Evolutionary conservation across 2,113 vertebrate genomes (phyloP).

Genomic region (Sylvia atricapilla): DNA sequence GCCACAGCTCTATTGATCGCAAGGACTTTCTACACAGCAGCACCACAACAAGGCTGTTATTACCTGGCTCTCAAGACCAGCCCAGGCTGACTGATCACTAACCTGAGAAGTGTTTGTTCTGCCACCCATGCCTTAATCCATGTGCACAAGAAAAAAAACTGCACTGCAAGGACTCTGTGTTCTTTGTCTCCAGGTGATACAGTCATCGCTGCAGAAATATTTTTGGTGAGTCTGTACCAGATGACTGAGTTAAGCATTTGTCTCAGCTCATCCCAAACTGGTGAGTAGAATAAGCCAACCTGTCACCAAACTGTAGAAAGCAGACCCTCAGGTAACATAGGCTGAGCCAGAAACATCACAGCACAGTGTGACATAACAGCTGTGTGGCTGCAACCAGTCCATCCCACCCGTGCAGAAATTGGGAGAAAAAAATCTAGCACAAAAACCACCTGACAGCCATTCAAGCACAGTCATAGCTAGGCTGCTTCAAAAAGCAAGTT

Average conservation of each 20-base stretch:
- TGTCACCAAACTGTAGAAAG: not conserved
- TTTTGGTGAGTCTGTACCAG: not conserved
- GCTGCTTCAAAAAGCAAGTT: not conserved
- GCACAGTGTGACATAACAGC: not conserved
- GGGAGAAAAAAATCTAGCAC: fast-evolving
- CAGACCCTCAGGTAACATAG: not conserved
- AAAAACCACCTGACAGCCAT: not conserved
- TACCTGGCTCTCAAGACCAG: not conserved
- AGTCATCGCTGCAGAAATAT: not conserved
- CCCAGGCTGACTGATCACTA: not conserved
- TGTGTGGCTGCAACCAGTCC: not conserved
- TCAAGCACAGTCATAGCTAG: not conserved
- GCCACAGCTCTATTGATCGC: not conserved
- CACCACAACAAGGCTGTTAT: not conserved
- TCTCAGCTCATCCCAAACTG: not conserved
- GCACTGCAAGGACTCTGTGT: not conserved
- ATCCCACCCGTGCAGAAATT: fast-evolving
- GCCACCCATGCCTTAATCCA: not conserved
- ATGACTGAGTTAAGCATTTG: not conserved
- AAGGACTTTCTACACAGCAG: not conserved
- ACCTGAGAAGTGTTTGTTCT: not conserved
- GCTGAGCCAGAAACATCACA: not conserved
- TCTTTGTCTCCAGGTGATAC: not conserved
- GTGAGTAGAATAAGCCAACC: not conserved
- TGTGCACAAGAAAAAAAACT: not conserved